Percentiles rank a stretch among this genome's conserved stretches.
Evolutionary conservation across 2,797 vertebrate genomes (phyloP).

Genomic region (Acrocephalus scirpaceus): DNA sequence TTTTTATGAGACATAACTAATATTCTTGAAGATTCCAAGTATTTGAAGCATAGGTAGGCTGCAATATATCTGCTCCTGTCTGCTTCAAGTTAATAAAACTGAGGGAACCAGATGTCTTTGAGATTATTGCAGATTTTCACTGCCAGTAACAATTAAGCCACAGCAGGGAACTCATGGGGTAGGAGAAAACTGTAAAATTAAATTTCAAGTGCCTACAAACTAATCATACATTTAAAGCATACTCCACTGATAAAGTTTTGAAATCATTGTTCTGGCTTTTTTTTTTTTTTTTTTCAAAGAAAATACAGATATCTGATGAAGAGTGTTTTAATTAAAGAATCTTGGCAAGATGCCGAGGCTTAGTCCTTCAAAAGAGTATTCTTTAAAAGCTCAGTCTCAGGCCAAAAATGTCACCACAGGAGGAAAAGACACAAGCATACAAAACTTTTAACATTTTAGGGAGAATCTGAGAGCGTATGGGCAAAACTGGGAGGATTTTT

Average conservation of each 20-base stretch:
- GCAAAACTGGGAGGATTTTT: neutral
- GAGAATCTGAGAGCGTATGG: neutral
- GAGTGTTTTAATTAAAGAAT: neutral
- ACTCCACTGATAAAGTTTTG: neutral
- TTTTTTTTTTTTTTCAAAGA: neutral
- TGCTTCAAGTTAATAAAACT: neutral
- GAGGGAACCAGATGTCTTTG: neutral
- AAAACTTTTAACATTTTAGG: neutral
- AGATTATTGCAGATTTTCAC: neutral
- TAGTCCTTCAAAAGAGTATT: neutral
- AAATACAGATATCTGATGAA: neutral
- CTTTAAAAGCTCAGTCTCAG: neutral
- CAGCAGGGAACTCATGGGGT: neutral
- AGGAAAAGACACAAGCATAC: neutral
- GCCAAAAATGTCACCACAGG: neutral
- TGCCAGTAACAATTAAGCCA: constrained; percentile 10
- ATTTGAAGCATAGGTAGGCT: neutral
- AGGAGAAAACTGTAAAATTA: neutral
- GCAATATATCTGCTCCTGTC: neutral
- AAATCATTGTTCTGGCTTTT: neutral
- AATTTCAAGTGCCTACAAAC: neutral
- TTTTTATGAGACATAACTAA: neutral
- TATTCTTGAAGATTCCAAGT: neutral
- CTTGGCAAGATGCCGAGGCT: neutral
- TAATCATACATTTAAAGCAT: neutral